Conservation (phyloP, 2,888 invertebrate genomes). For the Exocentrus adspersus region DNA sequence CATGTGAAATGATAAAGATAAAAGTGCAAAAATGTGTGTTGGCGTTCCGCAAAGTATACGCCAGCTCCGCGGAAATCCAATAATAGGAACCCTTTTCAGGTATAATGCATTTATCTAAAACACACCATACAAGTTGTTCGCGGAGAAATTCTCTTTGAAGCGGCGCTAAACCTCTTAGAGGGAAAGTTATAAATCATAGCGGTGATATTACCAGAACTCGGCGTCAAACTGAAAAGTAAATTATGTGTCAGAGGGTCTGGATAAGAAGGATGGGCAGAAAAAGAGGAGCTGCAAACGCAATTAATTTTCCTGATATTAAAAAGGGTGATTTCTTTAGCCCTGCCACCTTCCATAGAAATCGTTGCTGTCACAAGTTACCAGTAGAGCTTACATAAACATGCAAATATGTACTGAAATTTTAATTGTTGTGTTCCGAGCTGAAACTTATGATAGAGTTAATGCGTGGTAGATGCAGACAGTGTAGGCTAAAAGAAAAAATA, state of each 20-base stretch:
- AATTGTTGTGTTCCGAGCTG: no score
- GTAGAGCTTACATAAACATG: no score
- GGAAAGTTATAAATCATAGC: constrained; percentile 35
- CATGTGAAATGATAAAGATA: no score
- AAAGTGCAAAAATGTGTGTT: no score
- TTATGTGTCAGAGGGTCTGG: constrained; percentile 37
- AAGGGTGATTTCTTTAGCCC: constrained; percentile 14
- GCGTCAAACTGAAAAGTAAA: constrained; percentile 40
- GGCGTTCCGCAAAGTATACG: no score
- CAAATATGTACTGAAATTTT: no score
- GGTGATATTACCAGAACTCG: constrained; percentile 34
- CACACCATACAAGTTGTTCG: not conserved
- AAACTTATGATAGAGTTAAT: no score
- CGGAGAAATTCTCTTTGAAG: not conserved
- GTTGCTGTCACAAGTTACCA: no score
- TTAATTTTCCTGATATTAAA: constrained; percentile 33
- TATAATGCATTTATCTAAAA: not conserved
- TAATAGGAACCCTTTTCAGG: no score
- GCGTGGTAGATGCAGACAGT: no score
- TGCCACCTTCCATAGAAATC: constrained; percentile 7
- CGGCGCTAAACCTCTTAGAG: constrained; percentile 6
- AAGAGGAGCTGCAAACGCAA: constrained; percentile 31
- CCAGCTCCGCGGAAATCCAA: no score
- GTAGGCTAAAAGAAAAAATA: no score
- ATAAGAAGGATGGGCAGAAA: constrained; percentile 37